Evolutionary conservation across 2,888 invertebrate species (phyloP), one percentile per base, ranked within the genome.

Genomic region (Cybosia mesomella): DNA sequence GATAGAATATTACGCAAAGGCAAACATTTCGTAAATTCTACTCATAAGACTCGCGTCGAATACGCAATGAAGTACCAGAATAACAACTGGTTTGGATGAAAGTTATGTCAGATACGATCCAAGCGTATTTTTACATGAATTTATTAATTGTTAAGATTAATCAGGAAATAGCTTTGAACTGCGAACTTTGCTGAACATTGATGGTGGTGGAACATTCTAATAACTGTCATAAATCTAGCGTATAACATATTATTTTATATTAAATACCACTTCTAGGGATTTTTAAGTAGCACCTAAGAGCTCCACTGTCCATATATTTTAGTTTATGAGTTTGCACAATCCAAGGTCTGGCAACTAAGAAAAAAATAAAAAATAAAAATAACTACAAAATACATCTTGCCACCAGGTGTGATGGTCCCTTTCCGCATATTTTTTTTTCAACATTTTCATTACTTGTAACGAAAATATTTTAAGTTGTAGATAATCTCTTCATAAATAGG

Each of bases 21-120:
- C 66, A 66, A 80, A 82, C 64, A 68, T 67, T 71, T 71, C 73
- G 75, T 77, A 80, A 82, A 82, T 77, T 80, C 64, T 77, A 67
- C 70, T 68, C 61, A 64, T 49, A 71, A 58, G n/a, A 65, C 71
- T 62, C 32, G 70, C 64, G 21, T 49, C 55, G 80, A 80, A 80
- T 80, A 82, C 73, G 24, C 68, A 80, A 80, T 75, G 73, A 70
- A 63, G 61, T 61, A 61, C 70, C 43, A 77, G 67, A 68, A 63
- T 72, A 70, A 70, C 72, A 72, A 67, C 64, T 58, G 64, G 61
- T 65, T 68, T 43, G 9, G 18, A 18, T 8, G 49, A 49, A n/a
- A n/a, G n/a, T 49, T n/a, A 49, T 49, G 2, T 49, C n/a, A 49
- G n/a, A 49, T n/a, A 49, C 49, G n/a, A 49, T 49, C 49, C 49